Conservation (phyloP, 2,113 vertebrate genomes). For the Tragelaphus strepsiceros region DNA sequence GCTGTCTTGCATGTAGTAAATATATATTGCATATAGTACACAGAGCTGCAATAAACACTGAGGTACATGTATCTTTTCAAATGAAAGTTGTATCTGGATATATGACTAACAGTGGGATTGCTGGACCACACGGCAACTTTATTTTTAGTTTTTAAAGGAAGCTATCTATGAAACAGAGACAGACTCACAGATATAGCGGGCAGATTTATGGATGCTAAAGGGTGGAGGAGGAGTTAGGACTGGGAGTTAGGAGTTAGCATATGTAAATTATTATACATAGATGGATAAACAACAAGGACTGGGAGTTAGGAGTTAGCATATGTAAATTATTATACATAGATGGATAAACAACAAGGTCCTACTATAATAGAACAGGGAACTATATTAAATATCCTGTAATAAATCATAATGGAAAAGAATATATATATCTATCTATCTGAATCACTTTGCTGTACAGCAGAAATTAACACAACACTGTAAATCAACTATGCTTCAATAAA, state of each 20-base stretch:
- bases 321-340: not conserved
- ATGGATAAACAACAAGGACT: not conserved
- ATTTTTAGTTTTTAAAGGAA: not conserved
- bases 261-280: not conserved
- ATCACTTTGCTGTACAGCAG: not conserved
- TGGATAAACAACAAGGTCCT: not conserved
- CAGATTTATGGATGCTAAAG: not conserved
- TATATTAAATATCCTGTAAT: not conserved
- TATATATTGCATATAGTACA: not conserved
- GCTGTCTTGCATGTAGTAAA: not conserved
- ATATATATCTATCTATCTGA: not conserved
- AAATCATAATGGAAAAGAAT: not conserved
- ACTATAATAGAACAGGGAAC: not conserved
- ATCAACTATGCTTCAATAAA: not conserved
- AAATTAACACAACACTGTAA: not conserved
- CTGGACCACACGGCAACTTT: not conserved
- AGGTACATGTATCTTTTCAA: not conserved
- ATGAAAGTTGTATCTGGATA: not conserved
- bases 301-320: not conserved
- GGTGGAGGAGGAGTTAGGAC: not conserved
- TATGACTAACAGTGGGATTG: not conserved
- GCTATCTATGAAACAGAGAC: not conserved
- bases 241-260: not conserved
- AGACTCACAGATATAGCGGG: not conserved
- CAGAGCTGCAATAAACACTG: not conserved